Conservation (phyloP, 92 coral and sea anemone species). For the Umimayanthus chanpuru region DNA sequence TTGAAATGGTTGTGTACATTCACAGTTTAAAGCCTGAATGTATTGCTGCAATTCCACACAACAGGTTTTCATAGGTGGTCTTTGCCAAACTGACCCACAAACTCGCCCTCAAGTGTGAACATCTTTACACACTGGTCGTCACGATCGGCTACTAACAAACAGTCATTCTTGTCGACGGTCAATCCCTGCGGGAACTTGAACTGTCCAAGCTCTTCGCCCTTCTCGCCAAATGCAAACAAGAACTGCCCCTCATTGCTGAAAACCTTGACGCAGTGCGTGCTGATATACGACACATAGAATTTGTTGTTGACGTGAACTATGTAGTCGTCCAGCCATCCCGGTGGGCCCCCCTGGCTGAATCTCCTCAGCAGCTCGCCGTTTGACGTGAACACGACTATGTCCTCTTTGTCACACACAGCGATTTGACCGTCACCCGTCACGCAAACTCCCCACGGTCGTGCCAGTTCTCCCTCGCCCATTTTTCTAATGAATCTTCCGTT, state of each 20-base stretch:
- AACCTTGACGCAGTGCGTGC: slow-evolving; percentile 78
- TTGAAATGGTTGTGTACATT: background rate
- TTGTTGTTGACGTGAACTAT: slow-evolving; percentile 37
- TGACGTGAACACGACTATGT: slow-evolving; percentile 30
- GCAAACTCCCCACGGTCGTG: slow-evolving; percentile 41
- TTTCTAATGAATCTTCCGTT: slow-evolving; percentile 34
- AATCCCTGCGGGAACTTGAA: slow-evolving; percentile 84
- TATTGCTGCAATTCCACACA: slow-evolving; percentile 95
- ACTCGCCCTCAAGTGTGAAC: slow-evolving; percentile 65
- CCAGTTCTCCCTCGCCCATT: slow-evolving; percentile 40
- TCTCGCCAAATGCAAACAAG: slow-evolving; percentile 55
- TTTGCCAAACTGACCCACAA: slow-evolving; percentile 60
- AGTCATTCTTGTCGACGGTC: slow-evolving; percentile 68
- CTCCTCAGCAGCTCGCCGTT: slow-evolving; percentile 25
- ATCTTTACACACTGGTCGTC: slow-evolving; percentile 78
- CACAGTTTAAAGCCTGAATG: slow-evolving; percentile 93
- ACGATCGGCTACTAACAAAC: slow-evolving; percentile 74
- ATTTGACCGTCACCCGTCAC: slow-evolving; percentile 43
- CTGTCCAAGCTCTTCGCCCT: slow-evolving; percentile 41
- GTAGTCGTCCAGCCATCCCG: slow-evolving; percentile 44
- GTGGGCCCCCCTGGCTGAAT: slow-evolving; percentile 42
- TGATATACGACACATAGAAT: slow-evolving; percentile 82
- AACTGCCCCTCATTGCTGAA: slow-evolving; percentile 78
- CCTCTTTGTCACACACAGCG: slow-evolving; percentile 45
- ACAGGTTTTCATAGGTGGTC: slow-evolving; percentile 85